Conservation (phyloP, 2,113 vertebrate genomes). For the Gymnogyps californianus region DNA sequence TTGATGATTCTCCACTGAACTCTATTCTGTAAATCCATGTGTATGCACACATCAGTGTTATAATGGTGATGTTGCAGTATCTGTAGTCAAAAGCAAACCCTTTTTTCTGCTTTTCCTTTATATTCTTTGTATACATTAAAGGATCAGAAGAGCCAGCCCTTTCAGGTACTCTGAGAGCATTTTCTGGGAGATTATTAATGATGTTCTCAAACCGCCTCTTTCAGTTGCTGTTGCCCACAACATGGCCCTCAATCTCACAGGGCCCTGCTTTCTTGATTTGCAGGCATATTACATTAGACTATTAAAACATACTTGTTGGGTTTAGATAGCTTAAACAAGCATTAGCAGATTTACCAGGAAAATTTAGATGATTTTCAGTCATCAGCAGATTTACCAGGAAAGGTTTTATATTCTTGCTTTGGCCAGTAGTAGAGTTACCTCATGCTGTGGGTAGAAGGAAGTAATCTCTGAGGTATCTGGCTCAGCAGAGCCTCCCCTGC, state of each 20-base stretch:
- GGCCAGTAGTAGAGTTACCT: not conserved
- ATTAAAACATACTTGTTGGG: not conserved
- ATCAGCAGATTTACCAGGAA: not conserved
- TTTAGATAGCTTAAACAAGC: not conserved
- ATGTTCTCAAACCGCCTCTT: not conserved
- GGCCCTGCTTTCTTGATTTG: not conserved
- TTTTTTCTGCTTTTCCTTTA: not conserved
- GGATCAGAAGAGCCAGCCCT: not conserved
- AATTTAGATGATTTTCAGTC: not conserved
- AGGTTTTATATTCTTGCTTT: not conserved
- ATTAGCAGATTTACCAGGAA: not conserved
- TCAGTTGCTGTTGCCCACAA: not conserved
- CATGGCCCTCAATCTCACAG: not conserved
- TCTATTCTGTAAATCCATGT: not conserved
- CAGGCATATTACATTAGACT: not conserved
- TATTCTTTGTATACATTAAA: not conserved
- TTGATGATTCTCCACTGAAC: not conserved
- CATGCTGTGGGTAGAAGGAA: constrained; percentile 34
- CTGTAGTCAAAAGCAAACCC: not conserved
- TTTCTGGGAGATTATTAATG: not conserved
- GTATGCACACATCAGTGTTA: accelerated
- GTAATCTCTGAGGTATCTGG: not conserved
- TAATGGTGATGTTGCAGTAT: not conserved
- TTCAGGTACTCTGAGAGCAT: not conserved
- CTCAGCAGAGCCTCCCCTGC: constrained; percentile 27